phyloP scores from a whole-genome alignment of 1,140 invertebrate species.

The Berghia stephanieae region DNA sequence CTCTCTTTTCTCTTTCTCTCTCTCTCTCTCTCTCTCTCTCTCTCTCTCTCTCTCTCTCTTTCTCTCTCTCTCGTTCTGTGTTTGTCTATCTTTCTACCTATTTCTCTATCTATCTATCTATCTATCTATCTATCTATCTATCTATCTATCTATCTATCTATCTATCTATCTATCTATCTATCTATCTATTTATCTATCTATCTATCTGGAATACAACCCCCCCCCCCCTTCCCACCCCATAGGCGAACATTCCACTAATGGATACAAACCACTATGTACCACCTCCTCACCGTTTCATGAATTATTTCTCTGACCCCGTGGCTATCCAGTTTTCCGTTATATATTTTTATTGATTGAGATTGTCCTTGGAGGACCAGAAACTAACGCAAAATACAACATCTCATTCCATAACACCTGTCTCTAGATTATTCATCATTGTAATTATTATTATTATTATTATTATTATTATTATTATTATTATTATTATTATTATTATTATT shows the following conservation, averaged over 20 bases:
- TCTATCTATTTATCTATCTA: background rate
- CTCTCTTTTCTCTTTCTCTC: background rate
- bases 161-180: background rate
- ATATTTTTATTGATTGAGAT: background rate
- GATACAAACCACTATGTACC: background rate
- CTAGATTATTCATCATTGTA: too few relatives aligned
- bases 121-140: conserved; percentile 12
- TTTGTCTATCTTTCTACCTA: too few relatives aligned
- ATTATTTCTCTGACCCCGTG: background rate
- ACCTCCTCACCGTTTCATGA: background rate
- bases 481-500: too few relatives aligned
- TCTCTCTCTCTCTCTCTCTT: conserved; percentile 11
- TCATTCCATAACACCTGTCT: too few relatives aligned
- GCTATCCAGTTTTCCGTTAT: background rate
- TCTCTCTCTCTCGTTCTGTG: background rate
- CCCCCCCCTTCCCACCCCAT: background rate
- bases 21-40: background rate
- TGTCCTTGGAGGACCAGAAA: too few relatives aligned
- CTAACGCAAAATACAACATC: too few relatives aligned
- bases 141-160: conserved; percentile 10
- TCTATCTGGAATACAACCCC: background rate
- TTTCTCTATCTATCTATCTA: too few relatives aligned
- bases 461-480: too few relatives aligned
- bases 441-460: too few relatives aligned
- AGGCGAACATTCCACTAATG: too few relatives aligned